A percentile compares a stretch with the other conserved stretches of the same genome.
These are phyloP conservation scores for Noctua janthina DNA, from an alignment of 2,888 invertebrate genomes.

Conservation along the genomic window DNA sequence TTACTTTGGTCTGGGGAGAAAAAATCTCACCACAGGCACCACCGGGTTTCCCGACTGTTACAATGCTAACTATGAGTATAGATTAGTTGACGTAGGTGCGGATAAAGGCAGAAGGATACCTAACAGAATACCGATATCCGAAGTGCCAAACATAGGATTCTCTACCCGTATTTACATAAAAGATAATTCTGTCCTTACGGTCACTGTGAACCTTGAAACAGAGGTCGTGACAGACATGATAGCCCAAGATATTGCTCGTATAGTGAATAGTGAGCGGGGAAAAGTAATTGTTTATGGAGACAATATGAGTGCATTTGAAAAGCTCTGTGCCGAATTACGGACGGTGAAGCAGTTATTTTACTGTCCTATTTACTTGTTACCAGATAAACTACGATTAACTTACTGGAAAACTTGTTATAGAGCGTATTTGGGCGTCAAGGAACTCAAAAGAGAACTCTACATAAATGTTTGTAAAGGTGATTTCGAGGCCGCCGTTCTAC, in stretches of 20 bases:
- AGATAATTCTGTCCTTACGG: constrained; percentile 37
- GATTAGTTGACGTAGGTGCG: accelerated
- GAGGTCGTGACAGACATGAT: accelerated
- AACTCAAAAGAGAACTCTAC: constrained; percentile 30
- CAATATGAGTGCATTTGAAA: accelerated
- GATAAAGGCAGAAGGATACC: constrained; percentile 38
- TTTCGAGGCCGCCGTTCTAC: constrained; percentile 30
- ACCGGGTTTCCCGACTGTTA: constrained; percentile 35
- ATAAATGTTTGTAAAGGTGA: constrained; percentile 9
- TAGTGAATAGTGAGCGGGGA: constrained; percentile 35
- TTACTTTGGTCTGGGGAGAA: constrained; percentile 28
- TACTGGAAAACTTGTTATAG: constrained; percentile 1
- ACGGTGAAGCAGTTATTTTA: constrained; percentile 34
- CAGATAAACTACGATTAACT: constrained; percentile 8
- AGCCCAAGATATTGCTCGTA: constrained; percentile 32
- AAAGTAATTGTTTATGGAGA: constrained; percentile 30
- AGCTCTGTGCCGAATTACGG: background rate
- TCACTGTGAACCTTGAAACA: background rate
- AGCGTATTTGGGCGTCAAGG: constrained; percentile 16
- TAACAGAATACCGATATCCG: constrained; percentile 31
- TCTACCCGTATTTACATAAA: constrained; percentile 26
- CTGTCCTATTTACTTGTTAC: constrained; percentile 35
- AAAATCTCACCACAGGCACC: background rate
- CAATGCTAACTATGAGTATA: background rate
- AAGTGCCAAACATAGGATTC: accelerated